Evolutionary conservation across 2,888 invertebrate species (phyloP), one percentile per base, ranked within the genome.

Genomic region (Pelosia muscerda): DNA sequence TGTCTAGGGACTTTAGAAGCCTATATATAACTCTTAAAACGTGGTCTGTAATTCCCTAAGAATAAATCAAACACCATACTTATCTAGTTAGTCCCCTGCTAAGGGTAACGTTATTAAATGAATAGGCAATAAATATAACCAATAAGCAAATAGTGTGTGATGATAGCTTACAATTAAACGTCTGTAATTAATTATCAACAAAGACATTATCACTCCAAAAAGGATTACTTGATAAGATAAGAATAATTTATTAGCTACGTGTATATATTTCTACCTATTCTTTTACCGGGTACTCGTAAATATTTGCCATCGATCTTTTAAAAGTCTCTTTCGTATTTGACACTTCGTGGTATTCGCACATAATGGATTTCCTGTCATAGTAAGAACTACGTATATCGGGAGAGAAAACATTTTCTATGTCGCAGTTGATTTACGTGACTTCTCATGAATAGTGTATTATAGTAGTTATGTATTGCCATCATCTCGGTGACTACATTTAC

Each of bases 281-380:
- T 19, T 4, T 25, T 38, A 49, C 59, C 10, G 25, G 38, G 38
- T 25, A n/a, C n/a, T n/a, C n/a, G n/a, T n/a, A 19, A 15, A 38
- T 19, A 34, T 3, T 38, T 19, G 5, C 25, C 10, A 59, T 59
- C 59, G 59, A 59, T 38, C 59, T 59, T 38, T 38, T 25, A 38
- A 25, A 59, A 59, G 59, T 59, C 34, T 15, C 59, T 59, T 59
- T 38, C 59, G 19, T 38, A 5, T 38, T 22, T 59, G 59, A 59
- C 59, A 59, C 59, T 25, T 59, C 38, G 59, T 4, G 38, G 59
- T 59, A 38, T 38, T 59, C 38, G 25, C 59, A 59, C 25, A 59
- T 59, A 38, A 59, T 59, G 59, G 59, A 59, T 59, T 59, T 59
- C 59, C 38, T 59, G 25, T 19, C 59, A 38, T 38, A 38, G 59